Conservation (phyloP, 2,888 invertebrate species). For the Sesia apiformis region DNA sequence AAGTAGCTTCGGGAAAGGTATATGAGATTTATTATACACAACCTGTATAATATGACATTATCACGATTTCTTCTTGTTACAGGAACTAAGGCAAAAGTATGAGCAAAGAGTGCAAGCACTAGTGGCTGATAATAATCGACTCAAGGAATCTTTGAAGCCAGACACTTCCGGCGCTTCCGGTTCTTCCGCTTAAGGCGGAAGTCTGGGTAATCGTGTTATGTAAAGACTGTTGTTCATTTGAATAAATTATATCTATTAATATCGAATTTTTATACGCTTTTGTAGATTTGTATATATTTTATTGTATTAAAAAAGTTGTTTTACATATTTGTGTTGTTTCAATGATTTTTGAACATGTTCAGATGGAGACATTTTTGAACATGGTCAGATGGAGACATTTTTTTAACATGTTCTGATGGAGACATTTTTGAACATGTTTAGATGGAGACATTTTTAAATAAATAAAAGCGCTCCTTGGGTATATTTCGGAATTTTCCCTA, state of each 20-base stretch:
- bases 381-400: too few species aligned
- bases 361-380: too few species aligned
- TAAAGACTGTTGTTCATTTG: not conserved
- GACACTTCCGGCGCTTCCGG: not conserved
- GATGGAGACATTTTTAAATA: too few species aligned
- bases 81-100: slow-evolving; percentile 79
- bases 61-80: slow-evolving; percentile 13
- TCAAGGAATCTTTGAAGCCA: slow-evolving; percentile 27
- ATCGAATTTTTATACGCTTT: not conserved
- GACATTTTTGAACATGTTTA: too few species aligned
- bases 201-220: not conserved
- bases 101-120: slow-evolving; percentile 77
- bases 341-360: too few species aligned
- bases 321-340: too few species aligned
- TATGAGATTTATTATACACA: too few species aligned
- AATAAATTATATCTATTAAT: not conserved
- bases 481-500: too few species aligned
- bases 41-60: too few species aligned
- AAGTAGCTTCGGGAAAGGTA: too few species aligned
- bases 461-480: too few species aligned
- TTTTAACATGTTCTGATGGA: too few species aligned
- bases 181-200: not conserved
- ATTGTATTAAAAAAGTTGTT: not conserved
- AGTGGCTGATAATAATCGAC: slow-evolving; percentile 64
- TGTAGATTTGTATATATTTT: not conserved